A percentile compares a stretch with the other conserved stretches of the same genome.
phyloP scores from a whole-genome alignment of 2,113 vertebrate species.

The Zosterops pallidus region DNA sequence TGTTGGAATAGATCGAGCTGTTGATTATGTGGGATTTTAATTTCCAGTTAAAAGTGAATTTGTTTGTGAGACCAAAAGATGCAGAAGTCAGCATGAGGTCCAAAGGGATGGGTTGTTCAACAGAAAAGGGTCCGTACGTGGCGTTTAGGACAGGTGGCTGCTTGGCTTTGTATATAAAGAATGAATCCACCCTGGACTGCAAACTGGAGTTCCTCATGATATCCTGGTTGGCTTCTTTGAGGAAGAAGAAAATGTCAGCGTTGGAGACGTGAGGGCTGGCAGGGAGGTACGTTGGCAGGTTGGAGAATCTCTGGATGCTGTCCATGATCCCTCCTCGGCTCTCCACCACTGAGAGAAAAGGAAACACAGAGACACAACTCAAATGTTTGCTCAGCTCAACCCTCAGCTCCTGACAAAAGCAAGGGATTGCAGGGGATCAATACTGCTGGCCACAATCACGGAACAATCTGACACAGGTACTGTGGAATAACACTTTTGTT shows the following conservation, averaged over 20 bases:
- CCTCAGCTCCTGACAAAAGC: not conserved
- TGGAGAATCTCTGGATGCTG: constrained; percentile 81
- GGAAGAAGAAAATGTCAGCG: constrained; percentile 85
- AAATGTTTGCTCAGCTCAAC: not conserved
- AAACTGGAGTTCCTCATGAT: constrained; percentile 91
- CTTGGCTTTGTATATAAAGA: constrained; percentile 85
- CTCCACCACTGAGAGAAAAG: constrained; percentile 71
- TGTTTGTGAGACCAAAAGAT: constrained; percentile 62
- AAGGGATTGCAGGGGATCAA: not conserved
- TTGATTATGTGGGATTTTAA: constrained; percentile 84
- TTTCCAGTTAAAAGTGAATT: constrained; percentile 83
- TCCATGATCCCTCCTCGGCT: constrained; percentile 73
- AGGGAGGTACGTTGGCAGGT: constrained; percentile 87
- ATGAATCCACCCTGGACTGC: constrained; percentile 83
- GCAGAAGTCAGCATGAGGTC: constrained; percentile 81
- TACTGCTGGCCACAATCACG: not conserved
- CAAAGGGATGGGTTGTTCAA: constrained; percentile 77
- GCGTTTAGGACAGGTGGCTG: constrained; percentile 82
- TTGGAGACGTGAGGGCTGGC: constrained; percentile 79
- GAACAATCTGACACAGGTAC: not conserved
- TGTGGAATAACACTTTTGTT: not conserved
- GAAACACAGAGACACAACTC: constrained; percentile 23
- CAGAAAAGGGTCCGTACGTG: constrained; percentile 87
- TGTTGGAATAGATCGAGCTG: constrained; percentile 80
- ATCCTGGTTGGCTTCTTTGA: constrained; percentile 92